Conservation (phyloP, 2,888 invertebrate genomes). For the Amphipyra berbera region DNA sequence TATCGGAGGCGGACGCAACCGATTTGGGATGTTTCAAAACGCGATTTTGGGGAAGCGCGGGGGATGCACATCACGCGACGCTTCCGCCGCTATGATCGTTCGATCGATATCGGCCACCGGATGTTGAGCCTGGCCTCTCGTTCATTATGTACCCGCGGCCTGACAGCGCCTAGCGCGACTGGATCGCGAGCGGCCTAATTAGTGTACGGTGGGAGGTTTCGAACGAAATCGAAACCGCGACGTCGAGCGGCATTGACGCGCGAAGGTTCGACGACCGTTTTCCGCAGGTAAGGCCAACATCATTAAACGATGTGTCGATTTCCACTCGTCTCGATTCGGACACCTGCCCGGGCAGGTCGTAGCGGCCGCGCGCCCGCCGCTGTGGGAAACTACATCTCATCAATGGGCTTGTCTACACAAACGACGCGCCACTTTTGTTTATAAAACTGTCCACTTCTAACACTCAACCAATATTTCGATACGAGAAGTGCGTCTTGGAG, state of each 20-base stretch:
- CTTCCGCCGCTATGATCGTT: conserved; percentile 71
- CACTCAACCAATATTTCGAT: conserved; percentile 74
- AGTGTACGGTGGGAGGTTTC: conserved; percentile 65
- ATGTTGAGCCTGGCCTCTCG: conserved; percentile 66
- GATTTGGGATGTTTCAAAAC: conserved; percentile 77
- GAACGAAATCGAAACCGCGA: conserved; percentile 78
- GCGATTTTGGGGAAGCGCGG: conserved; percentile 79
- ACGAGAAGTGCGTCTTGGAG: conserved; percentile 70
- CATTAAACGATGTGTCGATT: conserved; percentile 74
- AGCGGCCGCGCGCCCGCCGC: conserved; percentile 59
- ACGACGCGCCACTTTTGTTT: conserved; percentile 82
- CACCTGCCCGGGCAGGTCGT: conserved; percentile 79
- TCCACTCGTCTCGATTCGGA: conserved; percentile 73
- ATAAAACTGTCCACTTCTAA: conserved; percentile 88
- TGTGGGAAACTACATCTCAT: conserved; percentile 84
- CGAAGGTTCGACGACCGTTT: conserved; percentile 69
- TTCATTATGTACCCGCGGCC: conserved; percentile 68
- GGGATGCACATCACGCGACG: conserved; percentile 78
- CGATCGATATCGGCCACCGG: conserved; percentile 72
- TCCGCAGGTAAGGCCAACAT: conserved; percentile 73
- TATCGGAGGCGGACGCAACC: conserved; percentile 80
- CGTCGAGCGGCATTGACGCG: conserved; percentile 63
- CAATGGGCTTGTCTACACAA: conserved; percentile 82
- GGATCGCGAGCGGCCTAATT: conserved; percentile 70
- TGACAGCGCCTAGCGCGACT: conserved; percentile 68